Percentiles rank a stretch among this genome's conserved stretches.
phyloP scores from a whole-genome alignment of 2,888 invertebrate species.

The Dicranocentrus wangi region DNA sequence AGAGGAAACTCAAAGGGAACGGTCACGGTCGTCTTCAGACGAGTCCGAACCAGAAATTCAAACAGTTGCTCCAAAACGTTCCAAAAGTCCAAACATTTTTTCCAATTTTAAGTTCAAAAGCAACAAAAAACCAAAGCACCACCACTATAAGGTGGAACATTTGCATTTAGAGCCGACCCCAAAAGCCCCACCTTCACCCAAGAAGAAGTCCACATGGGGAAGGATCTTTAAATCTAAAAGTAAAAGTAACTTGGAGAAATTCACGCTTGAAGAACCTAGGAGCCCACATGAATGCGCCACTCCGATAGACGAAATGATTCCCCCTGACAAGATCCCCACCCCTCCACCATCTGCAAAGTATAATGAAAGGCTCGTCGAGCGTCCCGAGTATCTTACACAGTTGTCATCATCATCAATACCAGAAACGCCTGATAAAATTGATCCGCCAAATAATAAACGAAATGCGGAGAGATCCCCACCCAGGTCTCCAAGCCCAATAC shows the following conservation, averaged over 20 bases:
- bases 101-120: constrained; percentile 6
- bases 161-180: not conserved
- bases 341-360: constrained; percentile 27
- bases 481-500: too few relatives aligned
- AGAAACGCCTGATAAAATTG: not conserved
- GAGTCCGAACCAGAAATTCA: not conserved
- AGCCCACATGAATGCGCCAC: constrained; percentile 27
- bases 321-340: constrained; percentile 41
- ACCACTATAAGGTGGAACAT: not conserved
- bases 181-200: too few relatives aligned
- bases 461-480: too few relatives aligned
- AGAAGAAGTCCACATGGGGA: constrained; percentile 15
- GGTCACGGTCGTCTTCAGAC: too few relatives aligned
- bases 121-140: constrained; percentile 1
- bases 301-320: constrained; percentile 45
- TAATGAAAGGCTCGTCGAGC: constrained; percentile 32
- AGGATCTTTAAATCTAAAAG: constrained; percentile 35
- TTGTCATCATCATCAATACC: not conserved
- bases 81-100: not conserved
- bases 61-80: too few relatives aligned
- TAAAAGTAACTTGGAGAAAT: constrained; percentile 20
- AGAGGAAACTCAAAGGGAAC: constrained; percentile 12
- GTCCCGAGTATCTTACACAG: constrained; percentile 16
- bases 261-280: not conserved
- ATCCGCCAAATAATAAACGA: not conserved